Evolutionary conservation across 2,797 vertebrate species (phyloP), one percentile per base, ranked within the genome.

Genomic region (Echiichthys vipera): DNA sequence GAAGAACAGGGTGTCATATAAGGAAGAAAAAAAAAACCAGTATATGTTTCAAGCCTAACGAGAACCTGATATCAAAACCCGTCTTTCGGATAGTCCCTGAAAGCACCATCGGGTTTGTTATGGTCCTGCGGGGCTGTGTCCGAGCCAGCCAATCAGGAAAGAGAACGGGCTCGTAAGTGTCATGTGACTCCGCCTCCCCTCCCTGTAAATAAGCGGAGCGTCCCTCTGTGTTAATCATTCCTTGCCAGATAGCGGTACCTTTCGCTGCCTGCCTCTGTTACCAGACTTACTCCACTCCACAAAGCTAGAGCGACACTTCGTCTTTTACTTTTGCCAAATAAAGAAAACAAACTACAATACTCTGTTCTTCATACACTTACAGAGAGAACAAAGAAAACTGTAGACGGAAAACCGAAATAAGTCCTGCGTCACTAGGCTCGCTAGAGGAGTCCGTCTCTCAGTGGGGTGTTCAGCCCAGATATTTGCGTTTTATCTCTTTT

Each of bases 141-240:
- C 11, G 11, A 24, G 32, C 17, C 42, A 66, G 24, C 92, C 91
- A 92, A 93, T 90, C 34, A 76, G 55, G 15, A 14, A 8, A 0
- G 49, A 53, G 61, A 3, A 47, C 2, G 55, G 78, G 55, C 10
- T 74, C 54, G 74, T 71, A 7, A 25, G 22, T 7, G 42, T 63
- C 81, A 87, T 49, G 87, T 73, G 80, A 7, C 22, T 27, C 65
- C 18, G 17, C 55, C 22, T 5, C 10, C 12, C 10, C 11, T 15
- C 1, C 17, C 18, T 27, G 18, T 78, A 58, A 77, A 72, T 15
- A n/a, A n/a, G n/a, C 49, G 3, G 69, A 67, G 62, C 46, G 71
- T 68, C 64, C 6, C 25, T 15, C 6, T 0, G 6, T 4, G 34
- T n/a, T 1, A 71, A 59, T 84, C 83, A 82, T 73, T 61, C 66